Evolutionary conservation across 2,888 invertebrate genomes (phyloP), one percentile per base, ranked within the genome.

Genomic region (Eucera pruinosa): DNA sequence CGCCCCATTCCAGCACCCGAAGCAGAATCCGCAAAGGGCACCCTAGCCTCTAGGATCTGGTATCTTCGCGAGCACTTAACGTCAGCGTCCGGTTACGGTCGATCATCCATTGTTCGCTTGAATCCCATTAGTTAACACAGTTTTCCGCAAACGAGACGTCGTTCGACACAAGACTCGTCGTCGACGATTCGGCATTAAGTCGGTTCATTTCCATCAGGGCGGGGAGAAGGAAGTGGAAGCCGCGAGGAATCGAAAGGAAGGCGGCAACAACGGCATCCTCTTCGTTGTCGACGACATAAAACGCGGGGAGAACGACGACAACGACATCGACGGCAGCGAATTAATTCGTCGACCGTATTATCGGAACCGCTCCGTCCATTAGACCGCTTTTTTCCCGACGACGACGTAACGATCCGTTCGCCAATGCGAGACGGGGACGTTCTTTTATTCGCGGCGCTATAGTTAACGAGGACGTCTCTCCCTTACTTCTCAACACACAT

Each of bases 291-390:
- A n/a, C 54, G 61, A 30, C 64, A 25, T 69, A 66, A 69, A 75
- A 61, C 69, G 65, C n/a, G 45, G 6, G 58, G n/a, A n/a, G n/a
- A n/a, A n/a, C n/a, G 48, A 45, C 67, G 74, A 77, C 74, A 69
- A 60, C 47, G 36, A 45, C 47, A 13, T 25, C 47, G 61, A 50
- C 65, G 74, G 75, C 70, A 64, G 70, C 74, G 79, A 80, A 80
- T 80, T 78, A 85, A 80, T 80, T 80, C 79, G 72, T 58, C 75
- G 74, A 54, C 48, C 66, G 74, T 78, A 80, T 84, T 83, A 80
- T 78, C 83, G 86, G 83, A 80, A 86, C 81, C 79, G 83, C 82
- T 78, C 67, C 77, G 71, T 83, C 75, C 83, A 78, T 80, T 85
- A 80, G 80, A 78, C 80, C 74, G 83, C 75, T 85, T 85, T 85